These are phyloP conservation scores for Porites cylindrica DNA, from an alignment of 92 coral and sea anemone genomes.

Conservation along the genomic window DNA sequence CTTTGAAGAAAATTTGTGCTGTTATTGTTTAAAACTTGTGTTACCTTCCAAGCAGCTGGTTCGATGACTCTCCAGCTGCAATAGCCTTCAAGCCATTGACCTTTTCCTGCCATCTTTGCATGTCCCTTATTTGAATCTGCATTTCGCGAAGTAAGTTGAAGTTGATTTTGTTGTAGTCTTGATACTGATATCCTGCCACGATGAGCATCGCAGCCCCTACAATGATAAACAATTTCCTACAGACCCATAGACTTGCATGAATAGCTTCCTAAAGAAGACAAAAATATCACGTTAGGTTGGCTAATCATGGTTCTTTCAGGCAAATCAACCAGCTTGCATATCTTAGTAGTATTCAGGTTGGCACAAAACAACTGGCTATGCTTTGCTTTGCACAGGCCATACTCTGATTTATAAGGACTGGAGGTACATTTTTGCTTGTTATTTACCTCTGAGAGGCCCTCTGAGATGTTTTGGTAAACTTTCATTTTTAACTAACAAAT, in stretches of 20 bases:
- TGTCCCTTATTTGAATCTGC: slow-evolving; percentile 81
- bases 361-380: no score
- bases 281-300: neutral
- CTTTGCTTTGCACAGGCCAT: no score
- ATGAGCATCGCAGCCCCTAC: slow-evolving; percentile 60
- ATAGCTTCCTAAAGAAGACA: slow-evolving; percentile 73
- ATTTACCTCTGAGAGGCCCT: no score
- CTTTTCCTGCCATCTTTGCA: slow-evolving; percentile 75
- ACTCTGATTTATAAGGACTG: no score
- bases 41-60: slow-evolving; percentile 17
- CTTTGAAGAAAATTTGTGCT: no score
- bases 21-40: no score
- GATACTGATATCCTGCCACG: slow-evolving; percentile 76
- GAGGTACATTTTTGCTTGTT: no score
- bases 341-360: no score
- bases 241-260: slow-evolving; percentile 89
- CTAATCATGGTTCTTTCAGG: neutral
- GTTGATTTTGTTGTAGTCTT: slow-evolving; percentile 93
- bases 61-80: slow-evolving; percentile 65
- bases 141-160: slow-evolving; percentile 84
- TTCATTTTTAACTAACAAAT: no score
- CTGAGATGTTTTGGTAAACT: no score
- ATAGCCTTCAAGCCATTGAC: slow-evolving; percentile 69
- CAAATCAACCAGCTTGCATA: no score
- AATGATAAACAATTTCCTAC: slow-evolving; percentile 84